Evolutionary conservation across 2,888 invertebrate genomes (phyloP), one percentile per base, ranked within the genome.

Genomic region (Eupeodes latifasciatus): DNA sequence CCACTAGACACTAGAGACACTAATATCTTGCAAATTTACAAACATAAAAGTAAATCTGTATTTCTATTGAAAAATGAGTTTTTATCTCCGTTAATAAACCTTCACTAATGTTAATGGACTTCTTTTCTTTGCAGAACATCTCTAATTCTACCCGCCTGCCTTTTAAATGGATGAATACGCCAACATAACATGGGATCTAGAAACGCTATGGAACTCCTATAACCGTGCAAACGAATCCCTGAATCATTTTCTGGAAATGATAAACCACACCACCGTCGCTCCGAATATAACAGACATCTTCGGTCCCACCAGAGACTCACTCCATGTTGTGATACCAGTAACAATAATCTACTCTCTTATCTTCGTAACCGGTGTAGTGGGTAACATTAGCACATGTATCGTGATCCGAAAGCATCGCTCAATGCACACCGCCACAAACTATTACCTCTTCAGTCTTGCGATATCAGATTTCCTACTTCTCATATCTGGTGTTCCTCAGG

Each of bases 381-480:
- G 98, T 2, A 98, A 98, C 92, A 94, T 97, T 59, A 96, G 96
- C 91, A 98, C 98, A 2, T 98, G 98, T 92, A 94, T 97, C 81
- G 98, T 98, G 27, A 98, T 98, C 89, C 95, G 96, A 27, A 95
- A 96, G 88, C 97, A 97, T 93, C 96, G 96, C 90, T 96, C 96
- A 89, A 97, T 98, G 97, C 97, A 97, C 91, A 96, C 96, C 19
- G 96, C 96, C 4, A 96, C 96, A 10, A 96, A 96, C 91, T 96
- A 96, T 92, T 98, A 98, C 92, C 94, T 98, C 80, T 97, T 98
- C 94, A 97, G 97, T 92, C 94, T 98, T 92, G 97, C 98, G 7
- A 95, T 98, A 86, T 97, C 97, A 3, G 98, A 98, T 93, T 94
- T 98, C 53, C 94, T 98, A 36, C 94, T 98, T 16, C 94, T 98